phyloP scores from a whole-genome alignment of 2,888 invertebrate genomes.

The Lacanobia oleracea region DNA sequence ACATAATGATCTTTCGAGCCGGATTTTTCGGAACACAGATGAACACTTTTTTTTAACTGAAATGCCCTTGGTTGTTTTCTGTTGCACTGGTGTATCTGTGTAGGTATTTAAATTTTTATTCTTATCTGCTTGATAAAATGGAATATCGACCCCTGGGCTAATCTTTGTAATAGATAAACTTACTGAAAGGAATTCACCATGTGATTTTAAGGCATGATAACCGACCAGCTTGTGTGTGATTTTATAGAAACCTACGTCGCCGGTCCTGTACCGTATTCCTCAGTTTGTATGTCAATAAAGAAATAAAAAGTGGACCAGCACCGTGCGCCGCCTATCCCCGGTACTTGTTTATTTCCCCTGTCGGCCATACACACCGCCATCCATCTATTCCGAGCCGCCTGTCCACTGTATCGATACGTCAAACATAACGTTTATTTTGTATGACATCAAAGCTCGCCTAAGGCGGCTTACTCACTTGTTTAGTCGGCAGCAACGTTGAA shows the following conservation, averaged over 20 bases:
- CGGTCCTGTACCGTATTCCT: neutral
- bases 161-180: neutral
- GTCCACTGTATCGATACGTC: slow-evolving; percentile 58
- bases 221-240: neutral
- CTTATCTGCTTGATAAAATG: neutral
- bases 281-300: slow-evolving; percentile 1
- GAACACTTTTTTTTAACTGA: no score
- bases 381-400: slow-evolving; percentile 47
- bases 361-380: slow-evolving; percentile 56
- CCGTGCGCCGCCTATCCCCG: neutral
- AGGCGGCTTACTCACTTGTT: neutral
- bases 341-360: slow-evolving; percentile 55
- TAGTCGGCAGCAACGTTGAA: neutral
- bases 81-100: no score
- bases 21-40: neutral
- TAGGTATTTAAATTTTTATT: no score
- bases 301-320: slow-evolving; percentile 15
- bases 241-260: neutral
- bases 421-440: slow-evolving; percentile 44
- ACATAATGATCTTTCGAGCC: neutral
- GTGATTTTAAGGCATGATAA: slow-evolving; percentile 8
- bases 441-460: slow-evolving; percentile 13
- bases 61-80: no score
- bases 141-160: neutral
- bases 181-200: neutral